Conservation (phyloP, 2,888 invertebrate species). For the Eudemis profundana region DNA sequence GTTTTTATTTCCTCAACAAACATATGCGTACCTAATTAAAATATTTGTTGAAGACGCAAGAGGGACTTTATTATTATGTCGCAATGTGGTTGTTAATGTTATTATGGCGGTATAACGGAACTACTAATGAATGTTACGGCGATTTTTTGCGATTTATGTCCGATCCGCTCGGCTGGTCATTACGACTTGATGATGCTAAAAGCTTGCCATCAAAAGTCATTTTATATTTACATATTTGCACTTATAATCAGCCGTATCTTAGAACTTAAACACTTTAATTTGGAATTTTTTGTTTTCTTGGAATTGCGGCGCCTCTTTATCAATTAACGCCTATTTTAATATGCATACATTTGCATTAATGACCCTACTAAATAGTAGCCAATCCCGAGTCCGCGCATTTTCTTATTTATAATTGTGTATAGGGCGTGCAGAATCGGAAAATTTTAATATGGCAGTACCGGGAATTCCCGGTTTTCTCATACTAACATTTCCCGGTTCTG, state of each 20-base stretch:
- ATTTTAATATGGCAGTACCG: too few species aligned
- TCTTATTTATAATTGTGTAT: too few species aligned
- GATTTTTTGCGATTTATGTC: neutral
- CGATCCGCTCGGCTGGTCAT: slow-evolving; percentile 10
- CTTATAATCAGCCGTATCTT: neutral
- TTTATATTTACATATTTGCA: slow-evolving; percentile 11
- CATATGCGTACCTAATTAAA: too few species aligned
- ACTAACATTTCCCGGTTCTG: too few species aligned
- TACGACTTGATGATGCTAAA: slow-evolving; percentile 12
- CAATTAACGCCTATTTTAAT: neutral
- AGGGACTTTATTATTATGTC: neutral
- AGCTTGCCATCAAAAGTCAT: neutral
- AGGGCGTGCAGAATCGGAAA: too few species aligned
- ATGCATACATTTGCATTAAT: slow-evolving; percentile 25
- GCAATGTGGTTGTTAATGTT: neutral
- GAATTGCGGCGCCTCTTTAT: slow-evolving; percentile 4
- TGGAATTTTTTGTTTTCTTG: neutral
- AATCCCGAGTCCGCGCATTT: neutral
- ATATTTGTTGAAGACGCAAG: too few species aligned
- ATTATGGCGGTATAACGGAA: neutral
- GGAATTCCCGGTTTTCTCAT: too few species aligned
- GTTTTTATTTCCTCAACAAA: too few species aligned
- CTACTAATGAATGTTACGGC: neutral
- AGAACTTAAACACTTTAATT: slow-evolving; percentile 6
- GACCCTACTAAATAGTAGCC: slow-evolving; percentile 1